Conservation (phyloP, 2,888 invertebrate species). For the Keiferia lycopersicella region DNA sequence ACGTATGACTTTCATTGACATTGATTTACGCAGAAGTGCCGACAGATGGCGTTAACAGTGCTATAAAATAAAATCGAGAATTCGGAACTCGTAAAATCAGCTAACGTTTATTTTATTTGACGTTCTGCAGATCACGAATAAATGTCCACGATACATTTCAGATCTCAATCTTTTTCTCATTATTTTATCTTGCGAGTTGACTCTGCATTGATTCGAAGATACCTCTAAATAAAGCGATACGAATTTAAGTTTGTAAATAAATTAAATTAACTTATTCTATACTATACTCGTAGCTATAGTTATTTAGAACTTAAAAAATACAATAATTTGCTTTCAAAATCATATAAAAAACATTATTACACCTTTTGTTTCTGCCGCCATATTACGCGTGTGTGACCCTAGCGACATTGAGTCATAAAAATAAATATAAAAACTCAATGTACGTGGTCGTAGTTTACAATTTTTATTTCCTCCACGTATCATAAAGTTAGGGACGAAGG, state of each 20-base stretch:
- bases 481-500: conserved; percentile 35
- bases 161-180: neutral
- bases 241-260: no score
- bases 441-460: conserved; percentile 36
- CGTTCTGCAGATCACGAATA: conserved; percentile 21
- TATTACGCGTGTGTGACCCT: conserved; percentile 38
- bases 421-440: conserved; percentile 35
- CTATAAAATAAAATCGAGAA: conserved; percentile 33
- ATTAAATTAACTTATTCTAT: no score
- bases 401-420: conserved; percentile 43
- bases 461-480: conserved; percentile 37
- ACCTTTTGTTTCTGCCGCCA: neutral
- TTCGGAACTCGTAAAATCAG: conserved; percentile 24
- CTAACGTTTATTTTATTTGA: conserved; percentile 26
- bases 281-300: no score
- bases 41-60: conserved; percentile 37
- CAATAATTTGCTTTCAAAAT: no score
- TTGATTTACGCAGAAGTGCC: conserved; percentile 21
- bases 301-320: no score
- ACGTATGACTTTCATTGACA: conserved; percentile 21
- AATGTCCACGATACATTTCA: neutral
- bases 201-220: no score
- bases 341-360: neutral
- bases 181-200: no score
- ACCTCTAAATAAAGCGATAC: no score